Conservation (phyloP, 2,797 vertebrate species). For the Esox lucius region DNA sequence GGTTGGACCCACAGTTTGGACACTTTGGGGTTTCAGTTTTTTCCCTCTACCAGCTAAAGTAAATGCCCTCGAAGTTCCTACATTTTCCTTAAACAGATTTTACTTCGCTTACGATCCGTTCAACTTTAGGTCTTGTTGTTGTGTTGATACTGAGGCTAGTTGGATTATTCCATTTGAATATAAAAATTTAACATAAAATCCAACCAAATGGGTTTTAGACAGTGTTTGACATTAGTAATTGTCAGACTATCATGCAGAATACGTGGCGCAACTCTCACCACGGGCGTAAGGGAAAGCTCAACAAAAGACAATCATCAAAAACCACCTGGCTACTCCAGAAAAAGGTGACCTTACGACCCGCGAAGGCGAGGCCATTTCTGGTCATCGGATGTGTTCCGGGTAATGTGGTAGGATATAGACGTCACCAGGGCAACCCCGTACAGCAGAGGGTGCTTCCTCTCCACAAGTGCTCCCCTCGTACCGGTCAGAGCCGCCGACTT, state of each 20-base stretch:
- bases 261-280: background rate
- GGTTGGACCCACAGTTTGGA: slow-evolving; percentile 41
- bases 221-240: background rate
- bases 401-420: slow-evolving; percentile 1
- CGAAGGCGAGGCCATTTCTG: background rate
- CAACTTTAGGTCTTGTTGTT: background rate
- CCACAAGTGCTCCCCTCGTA: background rate
- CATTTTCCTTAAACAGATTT: background rate
- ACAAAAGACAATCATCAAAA: background rate
- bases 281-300: background rate
- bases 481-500: background rate
- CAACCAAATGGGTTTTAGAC: background rate
- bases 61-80: background rate
- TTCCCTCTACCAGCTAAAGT: slow-evolving; percentile 13
- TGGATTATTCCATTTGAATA: background rate
- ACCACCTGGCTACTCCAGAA: background rate
- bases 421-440: slow-evolving; percentile 8
- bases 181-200: background rate
- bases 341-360: background rate
- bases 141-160: background rate
- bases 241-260: background rate
- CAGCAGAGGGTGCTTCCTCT: slow-evolving; percentile 9
- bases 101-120: background rate
- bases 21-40: slow-evolving; percentile 58
- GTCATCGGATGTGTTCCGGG: background rate